These are phyloP conservation scores for Polyommatus icarus DNA, from an alignment of 2,888 invertebrate genomes.

Conservation along the genomic window DNA sequence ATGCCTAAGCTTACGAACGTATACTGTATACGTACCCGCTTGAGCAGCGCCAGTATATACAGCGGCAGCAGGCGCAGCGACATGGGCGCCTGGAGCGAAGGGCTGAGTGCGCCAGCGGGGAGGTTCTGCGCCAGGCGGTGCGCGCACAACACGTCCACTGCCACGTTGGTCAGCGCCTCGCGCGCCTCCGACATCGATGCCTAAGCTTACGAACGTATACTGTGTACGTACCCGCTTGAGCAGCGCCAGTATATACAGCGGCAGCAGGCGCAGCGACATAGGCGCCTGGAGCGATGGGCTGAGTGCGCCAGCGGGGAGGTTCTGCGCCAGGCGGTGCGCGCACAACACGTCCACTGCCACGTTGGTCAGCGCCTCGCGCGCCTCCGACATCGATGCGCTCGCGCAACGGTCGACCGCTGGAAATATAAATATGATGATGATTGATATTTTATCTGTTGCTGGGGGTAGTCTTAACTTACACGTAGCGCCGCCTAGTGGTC, in stretches of 20 bases:
- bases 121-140: conserved; percentile 80
- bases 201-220: too few relatives aligned
- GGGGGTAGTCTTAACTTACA: too few relatives aligned
- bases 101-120: conserved; percentile 66
- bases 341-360: conserved; percentile 91
- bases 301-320: conserved; percentile 77
- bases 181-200: conserved; percentile 95
- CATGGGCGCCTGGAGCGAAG: conserved; percentile 86
- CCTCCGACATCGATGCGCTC: conserved; percentile 92
- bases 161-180: conserved; percentile 97
- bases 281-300: conserved; percentile 86
- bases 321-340: conserved; percentile 75
- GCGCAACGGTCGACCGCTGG: conserved; percentile 94
- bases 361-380: conserved; percentile 97
- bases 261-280: conserved; percentile 88
- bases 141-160: conserved; percentile 87
- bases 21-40: conserved; percentile 88
- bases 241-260: conserved; percentile 92
- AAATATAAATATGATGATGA: conserved; percentile 33
- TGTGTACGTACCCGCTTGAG: conserved; percentile 85
- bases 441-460: too few relatives aligned
- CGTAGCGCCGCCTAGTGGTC: too few relatives aligned
- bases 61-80: conserved; percentile 91
- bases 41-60: conserved; percentile 93
- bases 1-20: too few relatives aligned